phyloP scores from a whole-genome alignment of 2,797 vertebrate species.

The Sebastes ruberrimus region DNA sequence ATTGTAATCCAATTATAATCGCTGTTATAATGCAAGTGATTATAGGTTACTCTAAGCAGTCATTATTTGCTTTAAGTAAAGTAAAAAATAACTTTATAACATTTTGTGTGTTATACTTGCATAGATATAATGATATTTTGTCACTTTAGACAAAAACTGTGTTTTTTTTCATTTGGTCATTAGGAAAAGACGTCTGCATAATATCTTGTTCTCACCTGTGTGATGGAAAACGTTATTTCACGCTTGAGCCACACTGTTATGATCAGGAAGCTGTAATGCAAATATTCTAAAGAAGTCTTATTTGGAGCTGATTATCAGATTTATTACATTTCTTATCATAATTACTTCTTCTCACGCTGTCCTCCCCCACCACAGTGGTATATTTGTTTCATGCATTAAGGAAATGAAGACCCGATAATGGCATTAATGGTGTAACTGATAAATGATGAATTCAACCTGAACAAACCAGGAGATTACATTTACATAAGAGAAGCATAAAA shows the following conservation, averaged over 20 bases:
- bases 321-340: not conserved
- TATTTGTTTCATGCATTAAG: not conserved
- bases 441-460: not conserved
- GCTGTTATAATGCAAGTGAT: no score
- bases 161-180: not conserved
- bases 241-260: not conserved
- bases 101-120: no score
- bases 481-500: not conserved
- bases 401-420: not conserved
- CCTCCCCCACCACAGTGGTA: not conserved
- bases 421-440: not conserved
- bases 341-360: not conserved
- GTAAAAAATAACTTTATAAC: no score
- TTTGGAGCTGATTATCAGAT: not conserved
- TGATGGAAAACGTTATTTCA: conserved; percentile 29
- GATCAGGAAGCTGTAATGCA: not conserved
- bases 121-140: no score
- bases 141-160: no score
- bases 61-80: no score
- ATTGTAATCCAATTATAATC: no score
- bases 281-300: not conserved
- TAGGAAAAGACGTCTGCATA: not conserved
- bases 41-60: no score
- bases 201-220: not conserved
- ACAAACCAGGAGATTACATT: not conserved